Base-by-base conservation (phyloP, 2,888 invertebrate genomes). In the Chloromyia formosa region DNA sequence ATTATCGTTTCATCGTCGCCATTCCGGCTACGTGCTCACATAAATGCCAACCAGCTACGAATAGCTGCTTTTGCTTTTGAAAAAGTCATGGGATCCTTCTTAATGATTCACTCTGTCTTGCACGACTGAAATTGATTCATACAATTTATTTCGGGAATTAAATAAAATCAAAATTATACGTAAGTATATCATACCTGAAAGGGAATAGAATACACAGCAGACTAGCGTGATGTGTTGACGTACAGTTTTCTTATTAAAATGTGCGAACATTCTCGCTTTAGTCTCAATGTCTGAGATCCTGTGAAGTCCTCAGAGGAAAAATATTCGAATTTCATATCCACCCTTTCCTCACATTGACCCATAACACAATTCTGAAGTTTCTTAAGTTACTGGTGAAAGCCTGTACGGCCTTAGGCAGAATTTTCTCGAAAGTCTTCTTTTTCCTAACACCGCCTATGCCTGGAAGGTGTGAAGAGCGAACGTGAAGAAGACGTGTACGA, bases 81-180 rank as follows among this genome's bases (percentile, higher is more conserved):
- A 49, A 49, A n/a, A n/a, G 16, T 12, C 49, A 5, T n/a, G 16
- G 16, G 5, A 12, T 49, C 12, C 12, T 49, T 12, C 49, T n/a
- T 49, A 49, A 49, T 49, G 10, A 49, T 49, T 49, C 16, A n/a
- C 49, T n/a, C 49, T 49, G 49, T 49, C 49, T 7, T 5, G 49
- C 14, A 49, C 12, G 49, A 49, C 5, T n/a, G 5, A 49, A 49
- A 49, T 49, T 49, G 49, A 49, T 49, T 49, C 16, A 49, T 7
- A 49, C 49, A 49, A 49, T 49, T 49, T 49, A 49, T 49, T 49
- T 49, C 12, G 14, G 49, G 49, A 49, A 49, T 49, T 49, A 49
- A 49, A 49, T 49, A 12, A 49, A 49, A 49, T 49, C 49, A 49
- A 3, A 49, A n/a, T 1, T n/a, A 3, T 7, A 12, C 49, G 49